Conservation (phyloP, 92 coral and sea anemone species). For the Bergia sp. region DNA sequence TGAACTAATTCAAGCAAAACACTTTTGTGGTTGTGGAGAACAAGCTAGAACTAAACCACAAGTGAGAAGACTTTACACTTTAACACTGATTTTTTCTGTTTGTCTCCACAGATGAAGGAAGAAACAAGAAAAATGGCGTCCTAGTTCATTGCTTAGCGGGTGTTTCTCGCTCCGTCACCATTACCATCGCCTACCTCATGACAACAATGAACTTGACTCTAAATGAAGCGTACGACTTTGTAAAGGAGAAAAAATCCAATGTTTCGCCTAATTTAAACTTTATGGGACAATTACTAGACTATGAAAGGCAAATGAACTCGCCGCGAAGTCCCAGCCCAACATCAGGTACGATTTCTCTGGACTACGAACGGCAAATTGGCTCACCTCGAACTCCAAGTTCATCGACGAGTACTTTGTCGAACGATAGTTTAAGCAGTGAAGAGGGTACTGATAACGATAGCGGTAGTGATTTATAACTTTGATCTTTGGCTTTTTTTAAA, state of each 20-base stretch:
- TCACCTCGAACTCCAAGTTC: conserved; percentile 67
- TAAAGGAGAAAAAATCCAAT: conserved; percentile 93
- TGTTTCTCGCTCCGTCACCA: conserved; percentile 94
- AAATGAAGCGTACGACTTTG: conserved; percentile 98
- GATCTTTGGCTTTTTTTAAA: not conserved
- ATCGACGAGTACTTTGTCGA: conserved; percentile 87
- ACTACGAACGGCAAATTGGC: conserved; percentile 65
- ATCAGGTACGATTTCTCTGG: conserved; percentile 74
- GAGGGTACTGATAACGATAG: conserved; percentile 50
- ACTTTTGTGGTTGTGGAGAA: conserved; percentile 1
- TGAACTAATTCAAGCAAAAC: not conserved
- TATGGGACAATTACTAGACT: conserved; percentile 98
- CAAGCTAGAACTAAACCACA: conserved; percentile 13
- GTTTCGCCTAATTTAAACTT: conserved; percentile 97
- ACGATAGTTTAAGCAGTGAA: conserved; percentile 82
- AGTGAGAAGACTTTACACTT: not conserved
- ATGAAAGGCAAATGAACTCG: conserved; percentile 79
- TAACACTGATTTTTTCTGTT: conserved; percentile 27
- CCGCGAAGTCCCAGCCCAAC: conserved; percentile 86
- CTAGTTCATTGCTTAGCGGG: conserved; percentile 96
- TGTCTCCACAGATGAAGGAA: conserved; percentile 82
- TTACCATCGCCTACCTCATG: conserved; percentile 96
- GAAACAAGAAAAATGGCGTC: conserved; percentile 82
- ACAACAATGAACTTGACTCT: conserved; percentile 72
- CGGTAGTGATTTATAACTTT: conserved; percentile 33